Base-by-base conservation (phyloP, 2,888 invertebrate genomes). In the Drosophila rellima region DNA sequence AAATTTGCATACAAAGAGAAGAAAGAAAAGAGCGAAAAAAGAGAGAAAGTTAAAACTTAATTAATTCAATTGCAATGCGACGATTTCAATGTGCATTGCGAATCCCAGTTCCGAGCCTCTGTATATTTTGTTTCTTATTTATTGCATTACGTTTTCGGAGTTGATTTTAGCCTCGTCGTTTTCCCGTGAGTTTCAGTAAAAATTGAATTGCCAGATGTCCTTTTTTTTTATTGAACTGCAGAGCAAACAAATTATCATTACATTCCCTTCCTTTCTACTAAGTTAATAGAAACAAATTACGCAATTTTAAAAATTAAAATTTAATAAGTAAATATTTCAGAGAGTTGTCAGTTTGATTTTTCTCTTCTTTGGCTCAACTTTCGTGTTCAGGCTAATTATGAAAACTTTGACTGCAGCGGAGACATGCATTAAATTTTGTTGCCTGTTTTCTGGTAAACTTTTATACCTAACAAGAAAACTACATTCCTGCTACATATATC, bases 21-120 rank as follows among this genome's bases (percentile, higher is more conserved):
- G 13, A 50, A 33, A 20, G 39, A 5, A 68, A 39, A 51, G n/a
- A 48, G 35, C 1, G 11, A 23, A 29, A 51, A 2, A 7, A 54
- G 29, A 50, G 13, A 31, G 29, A 29, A 31, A 45, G 64, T 72
- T 66, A 35, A 52, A 65, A 66, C 52, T 65, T 55, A 78, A 74
- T 78, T 78, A 73, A 73, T 73, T 77, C 73, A 72, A 73, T 78
- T 73, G 73, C 51, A 77, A 51, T 20, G 50, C 73, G 54, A 39
- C 59, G 11, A 50, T 37, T 33, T 57, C 65, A 31, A 57, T 52
- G 29, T 42, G 45, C 45, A 56, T 23, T 37, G 45, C 18, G 42
- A 39, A 33, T 40, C 40, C 33, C 13, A 15, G 8, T 18, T 29
- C 29, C 33, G 31, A 51, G 18, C 39, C 5, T 1, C 35, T 3